Evolutionary conservation across 1,140 invertebrate genomes (phyloP), one percentile per base, ranked within the genome.

Genomic region (Zeugodacus cucurbitae): DNA sequence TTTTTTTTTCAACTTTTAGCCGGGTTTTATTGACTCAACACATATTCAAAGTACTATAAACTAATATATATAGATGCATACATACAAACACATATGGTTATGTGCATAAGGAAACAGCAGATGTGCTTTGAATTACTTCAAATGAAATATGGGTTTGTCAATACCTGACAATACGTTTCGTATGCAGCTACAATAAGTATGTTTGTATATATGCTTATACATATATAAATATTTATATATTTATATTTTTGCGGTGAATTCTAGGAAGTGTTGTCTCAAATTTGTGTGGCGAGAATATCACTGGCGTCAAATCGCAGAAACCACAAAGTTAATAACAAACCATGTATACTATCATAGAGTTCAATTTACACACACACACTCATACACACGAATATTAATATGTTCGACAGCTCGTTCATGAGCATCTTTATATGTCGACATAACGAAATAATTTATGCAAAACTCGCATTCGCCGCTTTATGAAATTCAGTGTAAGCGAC

Each of bases 371-470:
- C 26, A 22, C 34, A 74, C 64, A 70, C 34, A 41, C 32, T 41
- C 20, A 20, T 10, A 67, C 6, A 26, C 32, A 41, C 34, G 22
- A 0, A 22, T 37, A 74, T 74, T 14, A 10, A 74, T 41, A 41
- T 41, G 67, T 74, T 29, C 4, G 37, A 74, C 34, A 41, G 14
- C 41, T 74, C 14, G 14, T 74, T 74, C 14, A 74, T 74, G n/a
- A 74, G 41, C 26, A 82, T 82, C 41, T 48, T 48, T 34, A 26
- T 29, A 26, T n/a, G n/a, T n/a, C n/a, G 8, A 22, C n/a, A 78
- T 14, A 29, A n/a, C 32, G 41, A 37, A 78, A 82, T 82, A 82
- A 48, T 82, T 82, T 82, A 82, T 82, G 74, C 74, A 82, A 54
- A 82, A 26, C 37, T 48, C 41, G 41, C n/a, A 44, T 48, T 48